Base-by-base conservation (phyloP, 2,113 vertebrate genomes). In the Entomyzon cyanotis region DNA sequence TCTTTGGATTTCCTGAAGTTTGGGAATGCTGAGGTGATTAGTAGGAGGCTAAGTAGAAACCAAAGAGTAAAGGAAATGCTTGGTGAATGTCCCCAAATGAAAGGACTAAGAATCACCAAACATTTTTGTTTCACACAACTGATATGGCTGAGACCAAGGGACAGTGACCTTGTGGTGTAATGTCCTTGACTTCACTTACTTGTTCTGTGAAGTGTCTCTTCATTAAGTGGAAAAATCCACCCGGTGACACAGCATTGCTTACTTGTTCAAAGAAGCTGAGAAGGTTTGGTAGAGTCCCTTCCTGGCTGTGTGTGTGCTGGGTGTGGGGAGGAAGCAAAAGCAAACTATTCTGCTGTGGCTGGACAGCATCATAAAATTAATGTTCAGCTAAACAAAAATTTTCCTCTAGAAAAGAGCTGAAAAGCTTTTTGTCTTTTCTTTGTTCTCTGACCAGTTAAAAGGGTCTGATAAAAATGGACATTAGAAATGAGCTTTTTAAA, bases 61-160 rank as follows among this genome's bases (percentile, higher is more conserved):
- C 8, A 27, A 83, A 41, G 23, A 65, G 18, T 74, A 82, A 64
- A 85, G 20, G 16, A 30, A 86, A 46, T 33, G 10, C 15, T 60
- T 68, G 5, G 18, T 87, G 84, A 82, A 65, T 0, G 1, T 60
- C 39, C 18, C 27, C 31, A 70, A 31, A 69, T 11, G 31, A 85
- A 73, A 82, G 10, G 7, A 17, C 31, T 44, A 47, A 75, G 58
- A 44, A 91, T n/a, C 42, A 84, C 35, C 84, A 35, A 79, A 59
- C 0, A 0, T 33, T 69, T 91, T 71, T 0, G 0, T 75, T 56
- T 73, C 25, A 7, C 1, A 3, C 16, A 55, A 39, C 5, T 85
- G 53, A 58, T 80, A 50, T 0, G 24, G n/a, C 50, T 47, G 35
- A 69, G 90, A 30, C 4, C 41, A 68, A 75, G 53, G 46, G 28